Evolutionary conservation across 2,888 invertebrate species (phyloP).

Genomic region (Cataglyphis altisquamis): DNA sequence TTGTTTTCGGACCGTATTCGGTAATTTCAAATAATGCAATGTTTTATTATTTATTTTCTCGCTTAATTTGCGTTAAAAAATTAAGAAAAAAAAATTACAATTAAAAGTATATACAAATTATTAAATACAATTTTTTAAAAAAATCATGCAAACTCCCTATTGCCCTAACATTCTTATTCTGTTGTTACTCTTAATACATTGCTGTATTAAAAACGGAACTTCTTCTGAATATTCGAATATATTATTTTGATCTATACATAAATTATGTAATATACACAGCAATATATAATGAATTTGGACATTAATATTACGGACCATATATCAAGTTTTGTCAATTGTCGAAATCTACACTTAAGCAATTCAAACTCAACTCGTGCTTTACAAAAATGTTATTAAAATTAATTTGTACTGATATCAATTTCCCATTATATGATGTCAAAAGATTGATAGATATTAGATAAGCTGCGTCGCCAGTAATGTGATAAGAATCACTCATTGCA

Average conservation of each 20-base stretch:
- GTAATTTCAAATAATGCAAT: no score
- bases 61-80: no score
- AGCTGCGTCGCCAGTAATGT: slow-evolving; percentile 71
- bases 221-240: no score
- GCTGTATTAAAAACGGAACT: no score
- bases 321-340: slow-evolving; percentile 38
- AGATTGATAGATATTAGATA: slow-evolving; percentile 66
- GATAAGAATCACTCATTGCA: not conserved
- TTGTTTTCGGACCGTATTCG: no score
- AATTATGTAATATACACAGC: slow-evolving; percentile 22
- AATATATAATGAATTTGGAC: slow-evolving; percentile 23
- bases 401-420: slow-evolving; percentile 4
- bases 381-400: slow-evolving; percentile 70
- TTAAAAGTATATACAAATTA: no score
- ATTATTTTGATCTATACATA: slow-evolving; percentile 6
- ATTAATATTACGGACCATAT: slow-evolving; percentile 5
- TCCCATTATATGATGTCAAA: slow-evolving; percentile 1
- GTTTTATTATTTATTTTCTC: no score
- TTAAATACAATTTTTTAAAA: no score
- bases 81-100: no score
- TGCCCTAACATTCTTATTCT: no score
- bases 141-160: no score
- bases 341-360: slow-evolving; percentile 55
- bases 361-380: slow-evolving; percentile 77
- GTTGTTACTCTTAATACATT: no score